These are phyloP conservation scores for Eupithecia subfuscata DNA, from an alignment of 2,888 invertebrate species.

Conservation along the genomic window DNA sequence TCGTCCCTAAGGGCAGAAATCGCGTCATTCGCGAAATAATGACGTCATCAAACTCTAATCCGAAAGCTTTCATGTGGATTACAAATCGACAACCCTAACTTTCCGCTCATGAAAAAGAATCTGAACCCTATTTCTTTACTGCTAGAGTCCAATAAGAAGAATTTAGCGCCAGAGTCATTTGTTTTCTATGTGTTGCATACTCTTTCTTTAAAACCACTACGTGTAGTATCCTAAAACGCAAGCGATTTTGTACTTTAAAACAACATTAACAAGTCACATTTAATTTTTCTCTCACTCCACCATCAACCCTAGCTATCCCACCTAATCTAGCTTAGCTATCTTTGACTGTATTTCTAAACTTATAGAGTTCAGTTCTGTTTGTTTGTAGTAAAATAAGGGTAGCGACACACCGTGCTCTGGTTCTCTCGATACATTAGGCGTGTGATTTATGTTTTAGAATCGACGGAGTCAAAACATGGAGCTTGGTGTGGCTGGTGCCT, in stretches of 20 bases:
- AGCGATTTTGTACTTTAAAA: constrained; percentile 47
- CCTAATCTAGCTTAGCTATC: not conserved
- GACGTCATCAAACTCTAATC: constrained; percentile 84
- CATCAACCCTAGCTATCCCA: not conserved
- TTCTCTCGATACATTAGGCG: constrained; percentile 81
- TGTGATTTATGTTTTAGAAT: constrained; percentile 80
- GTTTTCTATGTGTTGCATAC: constrained; percentile 46
- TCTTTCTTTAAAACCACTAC: constrained; percentile 57
- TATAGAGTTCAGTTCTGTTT: constrained; percentile 48
- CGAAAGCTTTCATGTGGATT: constrained; percentile 84
- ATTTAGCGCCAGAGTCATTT: not conserved
- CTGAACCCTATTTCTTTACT: constrained; percentile 46
- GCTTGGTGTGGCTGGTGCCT: constrained; percentile 53
- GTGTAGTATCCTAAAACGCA: constrained; percentile 49
- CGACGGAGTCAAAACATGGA: constrained; percentile 78
- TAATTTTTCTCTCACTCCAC: not conserved
- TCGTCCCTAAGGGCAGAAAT: constrained; percentile 66
- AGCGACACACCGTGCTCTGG: constrained; percentile 61
- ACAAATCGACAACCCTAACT: constrained; percentile 55
- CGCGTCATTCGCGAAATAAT: constrained; percentile 82
- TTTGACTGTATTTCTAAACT: not conserved
- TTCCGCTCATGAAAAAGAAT: constrained; percentile 36
- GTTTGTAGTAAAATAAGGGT: constrained; percentile 51
- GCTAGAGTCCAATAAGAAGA: constrained; percentile 26
- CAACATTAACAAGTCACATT: constrained; percentile 20